Base-by-base conservation (phyloP, 2,113 vertebrate species). In the Cyrtonyx montezumae region DNA sequence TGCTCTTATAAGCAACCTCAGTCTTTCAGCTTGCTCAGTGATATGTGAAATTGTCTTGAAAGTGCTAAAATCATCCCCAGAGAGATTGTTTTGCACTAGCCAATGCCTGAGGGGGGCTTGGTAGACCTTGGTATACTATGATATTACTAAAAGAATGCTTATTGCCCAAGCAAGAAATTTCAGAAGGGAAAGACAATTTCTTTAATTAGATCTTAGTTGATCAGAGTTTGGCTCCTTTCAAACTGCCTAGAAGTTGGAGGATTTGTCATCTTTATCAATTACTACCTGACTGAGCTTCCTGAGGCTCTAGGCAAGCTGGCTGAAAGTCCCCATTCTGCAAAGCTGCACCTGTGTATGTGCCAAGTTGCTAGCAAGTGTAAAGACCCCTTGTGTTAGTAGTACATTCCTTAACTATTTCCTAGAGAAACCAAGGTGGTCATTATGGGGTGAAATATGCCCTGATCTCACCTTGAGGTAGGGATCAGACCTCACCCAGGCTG, bases 241-340 rank as follows among this genome's bases (percentile, higher is more conserved):
- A 21, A 34, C 46, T 70, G 65, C 26, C 23, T 74, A 10, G 55
- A n/a, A 58, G 34, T 3, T 53, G 65, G 36, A 42, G 21, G 20
- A 53, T 62, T 36, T 79, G 45, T 73, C 1, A 0, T 36, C 21
- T 88, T 77, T 8, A 10, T 26, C 51, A 75, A n/a, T 2, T 26
- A 7, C 0, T 2, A 20, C 0, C 2, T 34, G 26, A 30, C 28
- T 68, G 28, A 6, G n/a, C 61, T 87, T 83, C 32, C 55, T n/a
- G 78, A 36, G 37, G 42, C 56, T 63, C 36, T 74, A 40, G 55
- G 48, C 71, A 68, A 62, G 66, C 32, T 63, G 42, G 13, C n/a
- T 61, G 59, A 78, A 93, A 49, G 67, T 32, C 13, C 9, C 9
- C 11, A 2, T 25, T 74, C 73, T 79, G 67, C 20, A 58, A 32